Percentiles rank a stretch among this genome's conserved stretches.
Evolutionary conservation across 2,113 vertebrate genomes (phyloP).

Genomic region (Dissostichus mawsoni): DNA sequence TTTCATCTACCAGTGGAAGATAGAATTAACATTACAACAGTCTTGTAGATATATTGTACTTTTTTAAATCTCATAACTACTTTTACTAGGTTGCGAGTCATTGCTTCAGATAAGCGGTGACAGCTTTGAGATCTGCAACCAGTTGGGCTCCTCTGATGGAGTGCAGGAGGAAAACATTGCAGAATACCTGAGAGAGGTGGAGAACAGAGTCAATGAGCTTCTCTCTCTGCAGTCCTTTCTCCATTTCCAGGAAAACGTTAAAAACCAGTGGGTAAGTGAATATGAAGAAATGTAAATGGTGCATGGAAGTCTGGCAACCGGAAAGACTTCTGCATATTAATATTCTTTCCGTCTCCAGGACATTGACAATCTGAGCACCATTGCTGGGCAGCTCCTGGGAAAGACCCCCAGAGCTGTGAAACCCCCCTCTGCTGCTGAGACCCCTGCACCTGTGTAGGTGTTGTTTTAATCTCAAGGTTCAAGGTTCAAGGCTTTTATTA

Average conservation of each 20-base stretch:
- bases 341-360: constrained; percentile 16
- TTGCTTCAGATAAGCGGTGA: constrained; percentile 11
- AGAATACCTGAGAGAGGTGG: constrained; percentile 77
- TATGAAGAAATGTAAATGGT: background rate
- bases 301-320: background rate
- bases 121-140: constrained; percentile 44
- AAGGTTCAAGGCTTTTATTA: too few species aligned
- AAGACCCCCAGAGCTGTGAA: background rate
- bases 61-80: background rate
- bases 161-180: constrained; percentile 73
- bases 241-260: constrained; percentile 61
- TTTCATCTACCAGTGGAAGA: background rate
- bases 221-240: constrained; percentile 68
- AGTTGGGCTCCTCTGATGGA: constrained; percentile 36
- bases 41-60: background rate
- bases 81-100: constrained; percentile 8
- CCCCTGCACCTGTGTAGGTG: constrained; percentile 11
- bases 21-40: background rate
- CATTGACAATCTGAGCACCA: constrained; percentile 18
- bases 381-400: constrained; percentile 49
- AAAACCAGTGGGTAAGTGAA: constrained; percentile 24
- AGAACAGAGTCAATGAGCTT: constrained; percentile 81
- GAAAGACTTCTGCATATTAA: background rate
- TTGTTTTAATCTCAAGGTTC: background rate
- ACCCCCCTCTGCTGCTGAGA: background rate